A percentile compares a stretch with the other conserved stretches of the same genome.
Evolutionary conservation across 2,888 invertebrate genomes (phyloP).

Genomic region (Nudaria mundana): DNA sequence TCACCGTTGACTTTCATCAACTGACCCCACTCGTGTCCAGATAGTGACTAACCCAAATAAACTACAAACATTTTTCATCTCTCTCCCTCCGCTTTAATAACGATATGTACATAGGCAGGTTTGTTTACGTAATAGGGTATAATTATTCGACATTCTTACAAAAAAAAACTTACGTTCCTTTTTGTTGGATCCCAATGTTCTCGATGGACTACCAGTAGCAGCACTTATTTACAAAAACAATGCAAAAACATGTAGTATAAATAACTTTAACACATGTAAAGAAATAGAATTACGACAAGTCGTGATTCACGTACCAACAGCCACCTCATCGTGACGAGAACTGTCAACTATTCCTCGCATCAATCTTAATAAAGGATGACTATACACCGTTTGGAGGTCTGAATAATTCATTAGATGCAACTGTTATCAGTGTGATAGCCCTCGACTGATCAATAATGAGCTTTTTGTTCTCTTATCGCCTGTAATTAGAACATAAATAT

Average conservation of each 20-base stretch:
- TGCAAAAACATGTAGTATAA: background rate
- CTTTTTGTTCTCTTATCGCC: constrained; percentile 7
- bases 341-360: constrained; percentile 21
- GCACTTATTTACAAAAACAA: background rate
- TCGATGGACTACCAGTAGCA: too few species aligned
- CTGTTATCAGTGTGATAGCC: constrained; percentile 5
- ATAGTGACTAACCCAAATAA: too few species aligned
- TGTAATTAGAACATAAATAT: too few species aligned
- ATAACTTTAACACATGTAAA: background rate
- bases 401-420: constrained; percentile 32
- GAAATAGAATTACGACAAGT: constrained; percentile 24
- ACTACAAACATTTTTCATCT: too few species aligned
- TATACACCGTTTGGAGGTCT: constrained; percentile 15
- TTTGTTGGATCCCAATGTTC: too few species aligned
- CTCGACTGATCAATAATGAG: constrained; percentile 5
- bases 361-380: constrained; percentile 27
- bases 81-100: too few species aligned
- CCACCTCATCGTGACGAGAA: constrained; percentile 29
- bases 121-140: too few species aligned
- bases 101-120: too few species aligned
- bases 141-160: too few species aligned
- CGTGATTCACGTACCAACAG: constrained; percentile 22
- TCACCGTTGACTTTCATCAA: too few species aligned
- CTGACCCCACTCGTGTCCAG: too few species aligned
- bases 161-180: too few species aligned